These are phyloP conservation scores for Ovibos moschatus DNA, from an alignment of 2,113 vertebrate genomes.

Conservation along the genomic window DNA sequence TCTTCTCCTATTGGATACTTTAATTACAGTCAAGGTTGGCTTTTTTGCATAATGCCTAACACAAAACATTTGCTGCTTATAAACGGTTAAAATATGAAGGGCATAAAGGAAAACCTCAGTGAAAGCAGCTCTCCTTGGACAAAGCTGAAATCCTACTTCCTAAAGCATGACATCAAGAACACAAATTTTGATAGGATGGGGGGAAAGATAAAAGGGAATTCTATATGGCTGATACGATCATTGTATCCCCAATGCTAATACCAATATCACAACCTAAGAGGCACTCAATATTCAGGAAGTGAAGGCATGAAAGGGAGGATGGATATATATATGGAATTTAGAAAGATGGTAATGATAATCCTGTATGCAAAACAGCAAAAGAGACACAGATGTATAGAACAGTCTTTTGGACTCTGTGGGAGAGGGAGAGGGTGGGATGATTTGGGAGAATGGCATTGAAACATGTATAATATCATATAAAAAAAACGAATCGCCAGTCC, in stretches of 20 bases:
- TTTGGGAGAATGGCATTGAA: too few species aligned
- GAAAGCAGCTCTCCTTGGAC: not conserved
- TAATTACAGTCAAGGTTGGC: not conserved
- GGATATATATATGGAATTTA: too few species aligned
- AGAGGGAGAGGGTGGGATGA: too few species aligned
- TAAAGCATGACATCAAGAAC: not conserved
- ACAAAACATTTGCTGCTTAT: not conserved
- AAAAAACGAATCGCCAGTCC: too few species aligned
- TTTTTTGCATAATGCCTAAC: not conserved
- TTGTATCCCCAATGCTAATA: not conserved
- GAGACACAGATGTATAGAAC: too few species aligned
- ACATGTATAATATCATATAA: too few species aligned
- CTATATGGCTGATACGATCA: not conserved
- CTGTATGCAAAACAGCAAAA: too few species aligned
- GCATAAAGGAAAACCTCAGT: not conserved
- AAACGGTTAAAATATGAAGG: not conserved
- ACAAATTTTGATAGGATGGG: not conserved
- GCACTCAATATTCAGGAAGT: not conserved
- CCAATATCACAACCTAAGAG: not conserved
- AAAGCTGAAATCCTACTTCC: not conserved
- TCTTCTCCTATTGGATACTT: not conserved
- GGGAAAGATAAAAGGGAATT: not conserved
- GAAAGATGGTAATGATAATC: too few species aligned
- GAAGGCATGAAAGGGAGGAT: not conserved
- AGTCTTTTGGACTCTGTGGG: too few species aligned